Base-by-base conservation (phyloP, 2,797 vertebrate genomes). In the Clamator glandarius region DNA sequence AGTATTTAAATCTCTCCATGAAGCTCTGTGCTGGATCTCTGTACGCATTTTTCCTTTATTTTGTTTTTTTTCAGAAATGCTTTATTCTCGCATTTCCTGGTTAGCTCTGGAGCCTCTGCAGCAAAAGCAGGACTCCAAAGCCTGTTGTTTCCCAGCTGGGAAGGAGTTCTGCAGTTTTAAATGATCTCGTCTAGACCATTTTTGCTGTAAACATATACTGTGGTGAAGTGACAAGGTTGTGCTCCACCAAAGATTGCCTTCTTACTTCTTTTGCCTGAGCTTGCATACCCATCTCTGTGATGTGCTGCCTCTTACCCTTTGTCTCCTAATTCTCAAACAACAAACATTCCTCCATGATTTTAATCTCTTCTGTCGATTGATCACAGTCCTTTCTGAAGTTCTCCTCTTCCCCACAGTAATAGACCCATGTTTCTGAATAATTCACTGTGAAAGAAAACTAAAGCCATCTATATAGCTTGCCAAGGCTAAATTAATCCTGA, bases 11-110 rank as follows among this genome's bases (percentile, higher is more conserved):
- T 91, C 36, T 76, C 59, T 54, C 74, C 88, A 21, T 94, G 91
- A 89, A 90, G 54, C 77, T 86, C 79, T 5, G 0, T 69, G 74
- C 77, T 35, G 66, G 77, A 88, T 95, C 63, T 64, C 61, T 92
- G 87, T 90, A 73, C 69, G 36, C 21, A 28, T 63, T 63, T 63
- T 54, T 42, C 10, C 59, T 94, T 91, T 82, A 75, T 86, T 96
- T 92, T 92, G 29, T n/a, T n/a, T n/a, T 78, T 50, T 79, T 81
- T 82, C 81, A 84, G 52, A 88, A 93, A 73, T 59, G 70, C 92
- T 95, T 95, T 96, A 67, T 91, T 93, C 91, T 92, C 77, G 57
- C 39, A 17, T 95, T 96, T 96, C 93, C 92, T 93, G 39, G 24
- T 89, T 92, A 80, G 83, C 85, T 92, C 55, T 9, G 3, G 42